Evolutionary conservation across 2,113 vertebrate species (phyloP), one percentile per base, ranked within the genome.

Genomic region (Lates calcarifer): DNA sequence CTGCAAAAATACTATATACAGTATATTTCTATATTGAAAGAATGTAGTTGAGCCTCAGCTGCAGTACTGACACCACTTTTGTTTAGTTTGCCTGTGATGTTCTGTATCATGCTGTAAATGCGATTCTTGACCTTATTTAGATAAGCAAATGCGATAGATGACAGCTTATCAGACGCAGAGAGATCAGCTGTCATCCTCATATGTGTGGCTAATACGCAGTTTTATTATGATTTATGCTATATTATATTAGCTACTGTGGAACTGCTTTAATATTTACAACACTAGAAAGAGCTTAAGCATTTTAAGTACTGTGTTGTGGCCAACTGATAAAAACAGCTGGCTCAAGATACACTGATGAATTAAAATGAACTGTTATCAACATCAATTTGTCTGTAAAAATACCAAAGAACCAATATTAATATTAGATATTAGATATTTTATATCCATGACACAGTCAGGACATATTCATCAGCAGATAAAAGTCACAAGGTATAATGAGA

Each of bases 171-270:
- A 17, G 29, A 35, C 6, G 1, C 33, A 45, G 3, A 37, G n/a
- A 9, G 10, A 63, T 26, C 3, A 31, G 1, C n/a, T 28, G 2
- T 3, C 6, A 37, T 13, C 79, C 15, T 29, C n/a, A 29, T 20
- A 17, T 15, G 13, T 55, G 15, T 37, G 10, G 22, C 3, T 41
- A 35, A 60, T 12, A 1, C 6, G 8, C 6, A 28, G 18, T 18
- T 49, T 68, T 35, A 71, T 74, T n/a, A 60, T 51, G 11, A 15
- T 56, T 49, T 56, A n/a, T 67, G 24, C 2, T 60, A 20, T 33
- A 28, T 56, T 31, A 70, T 20, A 60, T 81, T 45, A 51, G 66
- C 74, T 85, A 28, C 55, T 68, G 60, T 45, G 57, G 20, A 66
- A 37, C 26, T 35, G 12, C 29, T 70, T 57, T 13, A 9, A 26